Evolutionary conservation across 2,113 vertebrate species (phyloP).

Genomic region (Thamnaconus septentrionalis): DNA sequence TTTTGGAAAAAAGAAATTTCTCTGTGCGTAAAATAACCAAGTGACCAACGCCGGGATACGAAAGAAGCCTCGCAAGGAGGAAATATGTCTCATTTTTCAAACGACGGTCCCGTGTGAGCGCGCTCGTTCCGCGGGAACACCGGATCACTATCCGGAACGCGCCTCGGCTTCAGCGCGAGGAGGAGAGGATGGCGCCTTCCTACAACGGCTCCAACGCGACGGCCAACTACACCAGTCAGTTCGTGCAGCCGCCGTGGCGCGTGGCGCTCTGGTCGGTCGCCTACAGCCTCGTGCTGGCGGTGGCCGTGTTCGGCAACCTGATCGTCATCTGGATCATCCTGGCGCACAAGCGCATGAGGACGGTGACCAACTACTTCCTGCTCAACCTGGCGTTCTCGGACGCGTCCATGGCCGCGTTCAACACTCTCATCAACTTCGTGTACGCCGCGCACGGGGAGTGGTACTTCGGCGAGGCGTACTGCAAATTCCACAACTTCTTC

Average conservation of each 20-base stretch:
- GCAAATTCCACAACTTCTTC: constrained; percentile 99
- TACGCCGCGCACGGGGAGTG: constrained; percentile 91
- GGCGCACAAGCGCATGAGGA: constrained; percentile 96
- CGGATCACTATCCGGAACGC: neutral
- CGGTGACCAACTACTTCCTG: constrained; percentile 94
- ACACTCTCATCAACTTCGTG: constrained; percentile 93
- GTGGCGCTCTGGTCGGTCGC: constrained; percentile 93
- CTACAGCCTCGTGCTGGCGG: constrained; percentile 87
- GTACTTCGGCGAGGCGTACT: constrained; percentile 96
- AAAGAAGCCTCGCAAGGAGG: no score
- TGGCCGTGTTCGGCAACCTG: constrained; percentile 92
- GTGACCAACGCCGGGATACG: no score
- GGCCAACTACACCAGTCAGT: constrained; percentile 85
- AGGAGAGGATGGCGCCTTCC: constrained; percentile 64
- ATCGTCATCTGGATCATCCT: constrained; percentile 97
- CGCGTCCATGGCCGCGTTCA: constrained; percentile 95
- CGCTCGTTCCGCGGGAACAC: neutral
- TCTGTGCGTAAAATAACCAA: no score
- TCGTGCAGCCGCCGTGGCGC: constrained; percentile 92
- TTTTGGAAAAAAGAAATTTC: no score
- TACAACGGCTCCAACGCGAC: constrained; percentile 71
- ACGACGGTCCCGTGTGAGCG: neutral
- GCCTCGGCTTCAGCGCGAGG: neutral
- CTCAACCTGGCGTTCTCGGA: constrained; percentile 95
- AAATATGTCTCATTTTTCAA: no score